Evolutionary conservation across 2,797 vertebrate species (phyloP), one percentile per base, ranked within the genome.

Genomic region (Sebastes minor): DNA sequence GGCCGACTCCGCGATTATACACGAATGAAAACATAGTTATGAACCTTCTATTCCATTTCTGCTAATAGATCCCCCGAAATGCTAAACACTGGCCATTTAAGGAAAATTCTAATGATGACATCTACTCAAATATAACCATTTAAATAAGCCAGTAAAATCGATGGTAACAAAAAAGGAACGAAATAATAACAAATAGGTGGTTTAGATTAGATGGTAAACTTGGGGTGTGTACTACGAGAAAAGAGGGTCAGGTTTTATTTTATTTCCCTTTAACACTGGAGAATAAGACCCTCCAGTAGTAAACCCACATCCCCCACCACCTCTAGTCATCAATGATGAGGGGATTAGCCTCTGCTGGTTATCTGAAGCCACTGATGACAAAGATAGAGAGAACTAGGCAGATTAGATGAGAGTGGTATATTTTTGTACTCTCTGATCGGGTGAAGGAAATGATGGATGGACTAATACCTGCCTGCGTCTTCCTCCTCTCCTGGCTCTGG

Each of bases 391-490:
- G 91, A 75, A 63, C 80, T 71, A 71, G 89, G 84, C 83, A 91
- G 83, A 93, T 88, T 86, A 86, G 88, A 91, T 81, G 79, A 92
- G 73, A 92, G 82, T 86, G 93, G 92, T 89, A 93, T 93, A 94
- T 95, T 94, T 92, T 91, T 86, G 82, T 94, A 84, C 89, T 90
- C 85, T 90, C 64, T 91, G 93, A 89, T 84, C 76, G 66, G 92
- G 92, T 93, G 88, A 84, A 87, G 90, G 87, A 92, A 73, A 83
- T 95, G 93, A 96, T 95, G 92, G 95, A 96, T 92, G 88, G 93
- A 80, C 81, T 92, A 93, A 95, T 95, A 95, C 91, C 82, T 88
- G 57, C 80, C 85, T 67, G 80, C 69, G n/a, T 84, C 84, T 77
- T 86, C 77, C 79, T 78, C 71, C 89, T 89, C 84, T 90, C 71